These are phyloP conservation scores for Xenus cinereus DNA, from an alignment of 2,113 vertebrate species.

Conservation along the genomic window DNA sequence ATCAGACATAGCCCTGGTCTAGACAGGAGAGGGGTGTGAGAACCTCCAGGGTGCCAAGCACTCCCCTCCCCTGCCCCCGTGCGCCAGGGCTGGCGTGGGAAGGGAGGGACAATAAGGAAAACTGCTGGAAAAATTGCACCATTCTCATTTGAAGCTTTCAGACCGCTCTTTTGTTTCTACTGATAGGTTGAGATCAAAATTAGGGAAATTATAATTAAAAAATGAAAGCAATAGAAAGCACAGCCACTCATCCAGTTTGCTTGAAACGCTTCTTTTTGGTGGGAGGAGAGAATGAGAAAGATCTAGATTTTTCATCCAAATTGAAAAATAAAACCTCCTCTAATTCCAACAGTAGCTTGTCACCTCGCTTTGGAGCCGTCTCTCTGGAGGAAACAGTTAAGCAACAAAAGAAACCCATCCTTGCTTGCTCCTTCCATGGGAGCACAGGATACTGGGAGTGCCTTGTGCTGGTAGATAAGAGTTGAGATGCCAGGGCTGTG, in stretches of 20 bases:
- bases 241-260: neutral
- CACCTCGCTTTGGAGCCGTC: neutral
- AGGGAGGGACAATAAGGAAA: slow-evolving; percentile 46
- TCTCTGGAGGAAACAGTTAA: neutral
- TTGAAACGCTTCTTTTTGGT: neutral
- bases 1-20: slow-evolving; percentile 52
- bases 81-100: slow-evolving; percentile 19
- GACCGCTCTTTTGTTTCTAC: neutral
- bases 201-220: slow-evolving; percentile 4
- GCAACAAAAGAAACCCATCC: neutral
- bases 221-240: neutral
- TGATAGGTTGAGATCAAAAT: slow-evolving; percentile 46
- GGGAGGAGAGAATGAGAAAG: neutral
- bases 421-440: neutral
- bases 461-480: slow-evolving; percentile 24
- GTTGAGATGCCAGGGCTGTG: neutral
- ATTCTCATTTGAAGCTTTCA: slow-evolving; percentile 21
- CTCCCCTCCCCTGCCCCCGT: slow-evolving; percentile 22
- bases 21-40: slow-evolving; percentile 61
- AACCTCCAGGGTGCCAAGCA: slow-evolving; percentile 24
- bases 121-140: neutral
- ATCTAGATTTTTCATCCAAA: neutral
- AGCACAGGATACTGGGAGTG: slow-evolving; percentile 34
- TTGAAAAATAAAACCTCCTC: neutral
- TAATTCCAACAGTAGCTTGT: neutral